Conservation (phyloP, 2,888 invertebrate genomes). For the Heliconius ethilla region DNA sequence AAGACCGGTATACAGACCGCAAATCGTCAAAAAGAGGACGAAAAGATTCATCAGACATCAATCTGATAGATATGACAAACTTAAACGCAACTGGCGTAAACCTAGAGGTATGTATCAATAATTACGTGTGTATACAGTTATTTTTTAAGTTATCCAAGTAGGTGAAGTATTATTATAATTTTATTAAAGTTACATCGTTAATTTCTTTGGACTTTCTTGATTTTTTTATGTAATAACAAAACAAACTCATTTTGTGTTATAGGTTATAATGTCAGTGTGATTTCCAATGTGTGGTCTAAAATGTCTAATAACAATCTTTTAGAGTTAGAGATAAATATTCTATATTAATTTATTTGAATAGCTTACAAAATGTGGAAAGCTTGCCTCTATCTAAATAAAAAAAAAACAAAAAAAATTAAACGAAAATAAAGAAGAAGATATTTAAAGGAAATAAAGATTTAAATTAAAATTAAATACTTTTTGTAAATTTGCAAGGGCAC, state of each 20-base stretch:
- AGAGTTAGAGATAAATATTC: not conserved
- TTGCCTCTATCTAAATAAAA: not conserved
- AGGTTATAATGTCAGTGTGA: slow-evolving; percentile 38
- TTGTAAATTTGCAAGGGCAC: slow-evolving; percentile 70
- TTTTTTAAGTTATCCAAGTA: not conserved
- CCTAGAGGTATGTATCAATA: slow-evolving; percentile 87
- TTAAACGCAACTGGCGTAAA: slow-evolving; percentile 99
- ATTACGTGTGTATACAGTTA: not conserved
- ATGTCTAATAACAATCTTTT: not conserved
- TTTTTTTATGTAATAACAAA: slow-evolving; percentile 7
- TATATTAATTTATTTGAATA: not conserved
- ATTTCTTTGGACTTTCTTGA: no score
- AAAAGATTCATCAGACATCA: slow-evolving; percentile 99
- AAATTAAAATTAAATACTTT: not conserved
- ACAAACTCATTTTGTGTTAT: slow-evolving; percentile 2
- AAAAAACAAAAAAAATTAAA: not conserved
- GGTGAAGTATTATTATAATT: not conserved
- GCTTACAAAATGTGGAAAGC: not conserved
- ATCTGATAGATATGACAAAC: slow-evolving; percentile 97
- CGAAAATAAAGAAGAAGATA: not conserved
- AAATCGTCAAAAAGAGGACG: slow-evolving; percentile 97
- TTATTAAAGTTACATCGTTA: not conserved
- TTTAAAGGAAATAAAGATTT: not conserved
- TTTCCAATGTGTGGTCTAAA: not conserved
- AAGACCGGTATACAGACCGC: slow-evolving; percentile 93